Evolutionary conservation across 2,888 invertebrate genomes (phyloP).

Genomic region (Xestia rhomboidea): DNA sequence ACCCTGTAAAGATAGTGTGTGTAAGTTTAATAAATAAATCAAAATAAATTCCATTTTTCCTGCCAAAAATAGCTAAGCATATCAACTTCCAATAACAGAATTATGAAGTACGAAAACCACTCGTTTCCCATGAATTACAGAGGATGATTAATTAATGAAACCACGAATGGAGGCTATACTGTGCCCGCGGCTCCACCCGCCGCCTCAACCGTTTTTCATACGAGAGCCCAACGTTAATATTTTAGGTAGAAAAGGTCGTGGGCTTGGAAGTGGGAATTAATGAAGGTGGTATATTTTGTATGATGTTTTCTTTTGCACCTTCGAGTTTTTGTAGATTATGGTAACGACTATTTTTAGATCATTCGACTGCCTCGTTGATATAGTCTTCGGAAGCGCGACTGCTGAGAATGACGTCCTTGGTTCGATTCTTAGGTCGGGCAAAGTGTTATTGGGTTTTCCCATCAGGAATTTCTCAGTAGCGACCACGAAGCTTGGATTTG

Average conservation of each 20-base stretch:
- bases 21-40: no score
- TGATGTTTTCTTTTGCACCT: not conserved
- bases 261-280: constrained; percentile 10
- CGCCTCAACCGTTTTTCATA: constrained; percentile 68
- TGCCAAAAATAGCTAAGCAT: constrained; percentile 21
- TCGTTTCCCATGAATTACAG: constrained; percentile 51
- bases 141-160: constrained; percentile 66
- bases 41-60: not conserved
- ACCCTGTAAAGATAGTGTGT: no score
- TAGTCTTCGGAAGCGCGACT: no score
- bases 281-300: constrained; percentile 31
- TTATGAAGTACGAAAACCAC: constrained; percentile 53
- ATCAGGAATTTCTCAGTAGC: no score
- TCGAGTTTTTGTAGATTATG: not conserved
- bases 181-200: constrained; percentile 53
- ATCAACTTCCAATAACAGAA: constrained; percentile 50
- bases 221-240: constrained; percentile 67
- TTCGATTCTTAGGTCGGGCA: no score
- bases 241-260: constrained; percentile 67
- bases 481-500: no score
- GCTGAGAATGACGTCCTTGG: no score
- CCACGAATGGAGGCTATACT: constrained; percentile 60
- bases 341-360: not conserved
- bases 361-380: not conserved
- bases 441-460: no score